Conservation (phyloP, 1,140 invertebrate genomes). For the Ceratina australensis region DNA sequence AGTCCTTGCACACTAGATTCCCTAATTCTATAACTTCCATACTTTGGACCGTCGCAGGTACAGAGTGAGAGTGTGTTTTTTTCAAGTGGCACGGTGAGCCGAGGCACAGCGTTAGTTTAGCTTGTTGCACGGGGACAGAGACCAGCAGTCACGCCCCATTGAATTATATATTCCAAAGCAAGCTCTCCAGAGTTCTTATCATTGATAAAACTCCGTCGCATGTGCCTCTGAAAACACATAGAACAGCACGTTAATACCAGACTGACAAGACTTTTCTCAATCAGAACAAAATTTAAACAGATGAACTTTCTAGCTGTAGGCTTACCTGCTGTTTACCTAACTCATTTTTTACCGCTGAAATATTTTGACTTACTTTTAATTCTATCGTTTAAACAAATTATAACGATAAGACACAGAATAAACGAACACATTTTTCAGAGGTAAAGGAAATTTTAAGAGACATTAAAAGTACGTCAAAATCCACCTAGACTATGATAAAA, state of each 20-base stretch:
- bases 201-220: constrained; percentile 78
- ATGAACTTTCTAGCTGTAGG: constrained; percentile 49
- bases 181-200: constrained; percentile 77
- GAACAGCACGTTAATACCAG: constrained; percentile 80
- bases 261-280: constrained; percentile 76
- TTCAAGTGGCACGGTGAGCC: constrained; percentile 75
- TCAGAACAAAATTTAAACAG: constrained; percentile 64
- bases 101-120: constrained; percentile 78
- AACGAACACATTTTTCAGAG: not conserved
- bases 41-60: constrained; percentile 79
- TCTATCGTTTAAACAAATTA: constrained; percentile 1
- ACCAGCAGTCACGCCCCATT: constrained; percentile 75
- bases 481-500: constrained; percentile 59
- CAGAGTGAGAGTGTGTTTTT: constrained; percentile 78
- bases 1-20: constrained; percentile 61
- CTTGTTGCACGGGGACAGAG: constrained; percentile 73
- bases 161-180: constrained; percentile 76
- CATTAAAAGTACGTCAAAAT: constrained; percentile 64
- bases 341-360: constrained; percentile 63
- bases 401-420: not conserved
- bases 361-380: constrained; percentile 65
- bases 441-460: constrained; percentile 1
- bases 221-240: constrained; percentile 81
- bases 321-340: constrained; percentile 56
- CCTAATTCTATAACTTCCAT: constrained; percentile 76